Percentiles rank a stretch among this genome's conserved stretches.
Evolutionary conservation across 2,888 invertebrate species (phyloP).

Genomic region (Cistogaster globosa): DNA sequence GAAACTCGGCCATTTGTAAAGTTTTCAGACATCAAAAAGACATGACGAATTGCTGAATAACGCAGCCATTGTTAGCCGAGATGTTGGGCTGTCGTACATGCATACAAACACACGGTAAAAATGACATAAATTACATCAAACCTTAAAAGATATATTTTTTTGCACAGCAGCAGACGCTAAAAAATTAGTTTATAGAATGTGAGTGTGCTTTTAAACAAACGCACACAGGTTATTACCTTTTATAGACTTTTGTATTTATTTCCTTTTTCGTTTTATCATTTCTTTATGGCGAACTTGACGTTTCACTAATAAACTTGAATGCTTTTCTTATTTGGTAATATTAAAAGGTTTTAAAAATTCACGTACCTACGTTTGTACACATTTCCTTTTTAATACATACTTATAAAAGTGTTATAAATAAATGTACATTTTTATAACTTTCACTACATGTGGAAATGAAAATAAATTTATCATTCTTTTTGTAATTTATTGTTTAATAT

Average conservation of each 20-base stretch:
- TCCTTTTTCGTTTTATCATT: constrained; percentile 1
- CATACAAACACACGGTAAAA: neutral
- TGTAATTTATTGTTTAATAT: too few relatives aligned
- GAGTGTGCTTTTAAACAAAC: neutral
- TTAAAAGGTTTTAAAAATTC: neutral
- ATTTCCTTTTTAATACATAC: neutral
- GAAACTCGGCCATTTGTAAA: constrained; percentile 10
- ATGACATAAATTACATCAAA: constrained; percentile 26
- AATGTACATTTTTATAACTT: too few relatives aligned
- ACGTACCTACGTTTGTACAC: neutral
- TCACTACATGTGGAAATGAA: too few relatives aligned
- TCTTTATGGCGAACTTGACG: constrained; percentile 38
- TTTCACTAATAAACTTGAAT: constrained; percentile 56
- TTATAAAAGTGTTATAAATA: neutral
- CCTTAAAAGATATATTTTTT: neutral
- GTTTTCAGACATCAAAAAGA: constrained; percentile 8
- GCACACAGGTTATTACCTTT: neutral
- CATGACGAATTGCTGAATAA: neutral
- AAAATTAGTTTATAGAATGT: neutral
- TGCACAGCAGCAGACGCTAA: neutral
- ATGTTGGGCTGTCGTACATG: constrained; percentile 17
- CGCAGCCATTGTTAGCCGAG: neutral
- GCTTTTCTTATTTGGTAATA: constrained; percentile 1
- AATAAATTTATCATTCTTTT: too few relatives aligned
- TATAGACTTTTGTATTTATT: neutral